A percentile compares a stretch with the other conserved stretches of the same genome.
phyloP scores from a whole-genome alignment of 2,797 vertebrate species.

The Oophaga sylvatica region DNA sequence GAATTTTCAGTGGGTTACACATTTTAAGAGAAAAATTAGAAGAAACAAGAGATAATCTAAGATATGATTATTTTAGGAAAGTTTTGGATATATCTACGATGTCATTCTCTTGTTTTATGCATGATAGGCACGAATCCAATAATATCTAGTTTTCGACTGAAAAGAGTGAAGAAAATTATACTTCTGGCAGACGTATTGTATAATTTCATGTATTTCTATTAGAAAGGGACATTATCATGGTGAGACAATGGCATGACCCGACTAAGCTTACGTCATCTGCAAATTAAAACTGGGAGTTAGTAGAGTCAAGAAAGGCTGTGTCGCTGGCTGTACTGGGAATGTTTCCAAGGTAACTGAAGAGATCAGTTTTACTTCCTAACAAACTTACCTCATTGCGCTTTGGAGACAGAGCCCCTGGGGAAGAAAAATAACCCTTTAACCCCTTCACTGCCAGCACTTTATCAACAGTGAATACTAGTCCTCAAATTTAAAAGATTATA shows the following conservation, averaged over 20 bases:
- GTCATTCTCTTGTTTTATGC: neutral
- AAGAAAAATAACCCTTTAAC: conserved; percentile 9
- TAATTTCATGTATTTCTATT: conserved; percentile 24
- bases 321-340: conserved; percentile 27
- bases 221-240: conserved; percentile 10
- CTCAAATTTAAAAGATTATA: neutral
- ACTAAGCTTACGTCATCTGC: conserved; percentile 14
- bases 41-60: too few relatives aligned
- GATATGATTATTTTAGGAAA: neutral
- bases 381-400: conserved; percentile 45
- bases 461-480: neutral
- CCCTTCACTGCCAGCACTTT: neutral
- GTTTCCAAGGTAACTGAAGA: conserved; percentile 51
- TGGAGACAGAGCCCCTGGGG: conserved; percentile 7
- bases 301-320: conserved; percentile 30
- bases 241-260: neutral
- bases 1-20: neutral
- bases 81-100: neutral
- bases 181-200: neutral
- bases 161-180: neutral
- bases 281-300: conserved; percentile 53
- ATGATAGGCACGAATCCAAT: neutral
- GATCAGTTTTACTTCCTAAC: conserved; percentile 38
- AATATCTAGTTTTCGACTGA: neutral
- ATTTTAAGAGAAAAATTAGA: neutral